Evolutionary conservation across 2,797 vertebrate species (phyloP), one percentile per base, ranked within the genome.

Genomic region (Eupleurogrammus muticus): DNA sequence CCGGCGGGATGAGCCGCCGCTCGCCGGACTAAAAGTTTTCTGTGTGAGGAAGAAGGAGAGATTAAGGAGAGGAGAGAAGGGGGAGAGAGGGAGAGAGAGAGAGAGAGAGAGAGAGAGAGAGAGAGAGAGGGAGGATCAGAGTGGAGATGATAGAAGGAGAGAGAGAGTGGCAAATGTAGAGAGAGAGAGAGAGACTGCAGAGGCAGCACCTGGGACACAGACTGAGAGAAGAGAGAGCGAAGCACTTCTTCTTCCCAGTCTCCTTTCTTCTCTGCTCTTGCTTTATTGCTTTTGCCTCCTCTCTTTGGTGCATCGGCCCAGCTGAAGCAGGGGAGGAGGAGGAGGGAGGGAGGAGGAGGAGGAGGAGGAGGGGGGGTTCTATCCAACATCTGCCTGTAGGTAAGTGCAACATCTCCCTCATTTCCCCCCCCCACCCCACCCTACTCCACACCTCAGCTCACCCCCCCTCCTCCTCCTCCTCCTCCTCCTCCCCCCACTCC

Each of bases 21-120:
- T 73, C 32, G 60, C 81, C 44, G 66, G 87, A 92, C 85, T 84
- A 88, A 94, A 94, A 94, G 90, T 94, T 94, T 93, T 84, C 80
- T 81, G 86, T 47, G 65, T 52, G 75, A 74, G 73, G 68, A 66
- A 72, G 78, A 80, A 62, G 32, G 59, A 68, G 67, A 78, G 42
- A 63, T 48, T 57, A 59, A 67, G 66, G 24, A 66, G 69, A 71
- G 72, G 35, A n/a, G 28, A n/a, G 14, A 8, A 13, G 24, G 20
- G 48, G n/a, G 40, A 54, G 53, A 61, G 66, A 70, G 55, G 56
- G 66, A 54, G 66, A 38, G 66, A 49, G 55, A 50, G 40, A 49
- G 74, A 34, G 70, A 66, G 73, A 50, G 38, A 49, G 36, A 28
- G 49, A 23, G 67, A 57, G 58, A 56, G 35, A n/a, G 40, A 48